These are phyloP conservation scores for Netelia melanura DNA, from an alignment of 2,888 invertebrate species.

Conservation along the genomic window DNA sequence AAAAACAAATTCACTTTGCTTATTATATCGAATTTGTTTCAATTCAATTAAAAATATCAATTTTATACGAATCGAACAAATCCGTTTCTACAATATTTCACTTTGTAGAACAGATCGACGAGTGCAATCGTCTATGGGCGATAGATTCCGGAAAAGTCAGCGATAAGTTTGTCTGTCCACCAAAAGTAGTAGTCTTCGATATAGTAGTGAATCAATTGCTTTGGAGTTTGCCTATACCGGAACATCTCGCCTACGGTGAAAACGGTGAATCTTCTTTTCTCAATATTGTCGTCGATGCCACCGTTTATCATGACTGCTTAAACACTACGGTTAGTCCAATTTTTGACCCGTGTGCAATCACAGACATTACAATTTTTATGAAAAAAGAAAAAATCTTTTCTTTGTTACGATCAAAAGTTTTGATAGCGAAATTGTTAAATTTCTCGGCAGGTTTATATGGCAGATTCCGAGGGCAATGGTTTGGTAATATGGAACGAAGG, in stretches of 20 bases:
- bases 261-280: constrained; percentile 18
- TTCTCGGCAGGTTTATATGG: constrained; percentile 28
- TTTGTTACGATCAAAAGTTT: background rate
- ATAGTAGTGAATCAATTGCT: background rate
- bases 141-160: constrained; percentile 20
- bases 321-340: constrained; percentile 17
- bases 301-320: background rate
- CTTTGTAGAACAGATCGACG: constrained; percentile 10
- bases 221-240: background rate
- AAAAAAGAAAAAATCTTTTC: background rate
- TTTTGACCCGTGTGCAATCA: background rate
- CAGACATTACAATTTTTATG: background rate
- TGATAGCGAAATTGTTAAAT: background rate
- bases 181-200: constrained; percentile 34
- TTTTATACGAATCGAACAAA: too few species aligned
- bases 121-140: constrained; percentile 41
- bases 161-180: constrained; percentile 16
- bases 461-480: constrained; percentile 35
- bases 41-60: background rate
- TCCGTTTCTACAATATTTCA: background rate
- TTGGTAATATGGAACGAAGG: constrained; percentile 18
- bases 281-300: constrained; percentile 22
- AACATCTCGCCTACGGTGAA: constrained; percentile 9
- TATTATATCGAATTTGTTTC: background rate
- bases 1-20: too few species aligned